Base-by-base conservation (phyloP, 2,113 vertebrate genomes). In the Xenopus laevis region DNA sequence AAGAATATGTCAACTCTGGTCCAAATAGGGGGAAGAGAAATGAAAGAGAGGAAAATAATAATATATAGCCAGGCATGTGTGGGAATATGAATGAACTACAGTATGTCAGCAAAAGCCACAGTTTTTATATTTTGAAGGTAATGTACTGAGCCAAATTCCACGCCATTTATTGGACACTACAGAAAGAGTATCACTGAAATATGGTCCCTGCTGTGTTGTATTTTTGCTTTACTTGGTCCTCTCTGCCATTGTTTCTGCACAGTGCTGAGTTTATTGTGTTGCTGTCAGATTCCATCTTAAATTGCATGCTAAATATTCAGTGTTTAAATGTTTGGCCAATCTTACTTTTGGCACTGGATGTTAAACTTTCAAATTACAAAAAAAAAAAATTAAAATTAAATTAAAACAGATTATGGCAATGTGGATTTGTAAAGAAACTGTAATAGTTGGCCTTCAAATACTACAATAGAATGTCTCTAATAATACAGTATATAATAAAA, bases 11-110 rank as follows among this genome's bases (percentile, higher is more conserved):
- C 11, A 46, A 10, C n/a, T 66, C 11, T 46, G n/a, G n/a, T 6
- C 10, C 20, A 73, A 61, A 47, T n/a, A 53, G 45, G 10, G 33
- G 33, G 33, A 40, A 40, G 33, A 40, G 33, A 40, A 40, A 40
- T 40, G 33, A 40, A 9, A 40, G 33, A 40, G 18, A 78, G 75
- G 74, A 64, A 81, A 44, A 27, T 17, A 68, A 52, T 60, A 67
- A 67, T 74, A 66, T 27, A 20, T 44, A 45, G 13, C 44, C 16
- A 50, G 67, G 17, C 27, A 50, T 44, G n/a, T 61, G 6, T 61
- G n/a, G 27, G 23, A 68, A 60, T n/a, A 62, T 66, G 52, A 72
- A 65, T 55, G 20, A 45, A 46, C 15, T 40, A 40, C 33, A 40
- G 33, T 7, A 40, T 40, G 33, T 40, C 33, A 4, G 52, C 40